Percentiles rank a stretch among this genome's conserved stretches.
These are phyloP conservation scores for Drosophila lini DNA, from an alignment of 1,140 invertebrate genomes.

Conservation along the genomic window DNA sequence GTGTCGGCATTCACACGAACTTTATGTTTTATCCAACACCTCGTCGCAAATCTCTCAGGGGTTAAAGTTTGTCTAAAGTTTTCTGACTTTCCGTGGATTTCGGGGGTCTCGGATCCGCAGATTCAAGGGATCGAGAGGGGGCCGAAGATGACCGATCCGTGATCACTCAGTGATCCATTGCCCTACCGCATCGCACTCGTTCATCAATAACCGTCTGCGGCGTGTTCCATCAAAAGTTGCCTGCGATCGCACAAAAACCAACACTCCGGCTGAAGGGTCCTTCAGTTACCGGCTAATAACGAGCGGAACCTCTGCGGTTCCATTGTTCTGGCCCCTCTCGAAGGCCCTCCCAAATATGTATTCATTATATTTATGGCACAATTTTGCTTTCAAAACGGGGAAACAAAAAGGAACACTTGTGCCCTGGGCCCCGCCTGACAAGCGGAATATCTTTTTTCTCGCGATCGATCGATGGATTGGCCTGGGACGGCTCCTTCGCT, in stretches of 20 bases:
- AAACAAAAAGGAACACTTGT: conserved; percentile 68
- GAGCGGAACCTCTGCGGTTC: conserved; percentile 67
- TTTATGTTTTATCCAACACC: conserved; percentile 82
- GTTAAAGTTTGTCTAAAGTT: conserved; percentile 50
- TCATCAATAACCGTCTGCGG: conserved; percentile 49
- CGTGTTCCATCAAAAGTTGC: conserved; percentile 69
- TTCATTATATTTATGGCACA: conserved; percentile 81
- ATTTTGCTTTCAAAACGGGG: conserved; percentile 58
- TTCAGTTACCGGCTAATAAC: conserved; percentile 68
- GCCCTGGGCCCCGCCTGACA: conserved; percentile 59
- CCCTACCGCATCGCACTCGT: conserved; percentile 67
- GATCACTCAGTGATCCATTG: conserved; percentile 36
- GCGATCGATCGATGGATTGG: conserved; percentile 50
- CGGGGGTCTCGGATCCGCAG: neutral
- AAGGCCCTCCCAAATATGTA: conserved; percentile 41
- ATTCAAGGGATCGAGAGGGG: neutral
- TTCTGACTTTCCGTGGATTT: neutral
- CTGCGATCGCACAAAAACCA: conserved; percentile 63
- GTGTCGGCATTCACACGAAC: conserved; percentile 84
- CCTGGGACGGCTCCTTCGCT: conserved; percentile 23
- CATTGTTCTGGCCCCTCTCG: conserved; percentile 46
- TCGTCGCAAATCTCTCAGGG: conserved; percentile 44
- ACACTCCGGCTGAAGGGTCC: conserved; percentile 75
- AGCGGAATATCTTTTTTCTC: conserved; percentile 82
- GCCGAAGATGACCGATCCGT: conserved; percentile 2